Percentiles rank a stretch among this genome's conserved stretches.
Evolutionary conservation across 2,113 vertebrate species (phyloP).

Genomic region (Panthera leo): DNA sequence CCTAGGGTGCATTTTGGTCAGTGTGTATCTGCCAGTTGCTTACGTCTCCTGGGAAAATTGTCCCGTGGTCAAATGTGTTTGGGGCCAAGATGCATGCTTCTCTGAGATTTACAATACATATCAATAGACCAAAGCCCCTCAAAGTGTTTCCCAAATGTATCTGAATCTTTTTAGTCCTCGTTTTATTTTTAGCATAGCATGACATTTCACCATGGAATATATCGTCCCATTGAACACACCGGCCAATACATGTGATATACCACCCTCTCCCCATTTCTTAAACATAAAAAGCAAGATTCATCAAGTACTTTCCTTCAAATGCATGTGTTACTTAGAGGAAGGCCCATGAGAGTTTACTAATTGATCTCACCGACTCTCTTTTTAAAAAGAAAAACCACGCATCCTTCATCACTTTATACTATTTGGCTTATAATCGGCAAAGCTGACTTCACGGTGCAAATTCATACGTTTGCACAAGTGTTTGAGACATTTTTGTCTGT

Average conservation of each 20-base stretch:
- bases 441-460: constrained; percentile 64
- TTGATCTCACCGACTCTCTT: constrained; percentile 24
- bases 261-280: background rate
- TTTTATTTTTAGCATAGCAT: background rate
- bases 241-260: background rate
- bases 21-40: background rate
- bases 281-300: constrained; percentile 42
- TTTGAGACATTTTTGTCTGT: constrained; percentile 61
- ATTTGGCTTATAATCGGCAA: constrained; percentile 50
- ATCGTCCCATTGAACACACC: background rate
- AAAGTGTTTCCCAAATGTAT: background rate
- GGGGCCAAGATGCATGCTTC: background rate
- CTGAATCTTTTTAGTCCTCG: background rate
- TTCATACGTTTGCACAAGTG: constrained; percentile 36
- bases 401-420: background rate
- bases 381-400: background rate
- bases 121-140: background rate
- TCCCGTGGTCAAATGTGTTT: background rate
- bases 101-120: background rate
- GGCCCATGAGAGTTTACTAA: background rate
- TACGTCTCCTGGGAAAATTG: background rate
- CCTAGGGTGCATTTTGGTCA: background rate
- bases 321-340: constrained; percentile 12
- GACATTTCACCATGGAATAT: background rate
- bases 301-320: constrained; percentile 3